These are phyloP conservation scores for Dysmachus trigonus DNA, from an alignment of 2,888 invertebrate genomes.

Conservation along the genomic window DNA sequence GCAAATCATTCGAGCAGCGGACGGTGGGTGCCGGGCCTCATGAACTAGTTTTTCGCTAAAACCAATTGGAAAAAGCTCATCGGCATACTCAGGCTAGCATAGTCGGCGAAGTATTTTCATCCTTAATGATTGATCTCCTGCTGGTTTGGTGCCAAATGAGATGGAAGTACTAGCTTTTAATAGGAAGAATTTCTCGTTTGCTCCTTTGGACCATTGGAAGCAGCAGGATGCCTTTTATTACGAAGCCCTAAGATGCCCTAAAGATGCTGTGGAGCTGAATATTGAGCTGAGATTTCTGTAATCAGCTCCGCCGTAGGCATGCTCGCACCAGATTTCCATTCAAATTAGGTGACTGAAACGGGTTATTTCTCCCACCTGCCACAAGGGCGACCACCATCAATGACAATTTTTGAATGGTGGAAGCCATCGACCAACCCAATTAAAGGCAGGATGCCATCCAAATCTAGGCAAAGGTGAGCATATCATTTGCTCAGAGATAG, in stretches of 20 bases:
- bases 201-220: constrained; percentile 17
- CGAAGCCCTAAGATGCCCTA: neutral
- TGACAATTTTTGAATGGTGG: neutral
- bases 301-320: constrained; percentile 3
- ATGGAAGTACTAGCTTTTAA: constrained; percentile 32
- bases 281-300: constrained; percentile 32
- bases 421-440: neutral
- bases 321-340: neutral
- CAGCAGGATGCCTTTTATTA: constrained; percentile 34
- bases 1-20: neutral
- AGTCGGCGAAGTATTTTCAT: constrained; percentile 5
- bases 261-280: neutral
- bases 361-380: neutral
- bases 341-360: constrained; percentile 8
- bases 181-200: constrained; percentile 18
- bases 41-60: constrained; percentile 14
- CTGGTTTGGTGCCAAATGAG: constrained; percentile 45
- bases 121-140: constrained; percentile 49
- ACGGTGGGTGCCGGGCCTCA: neutral
- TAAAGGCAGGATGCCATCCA: neutral
- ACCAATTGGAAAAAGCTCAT: neutral
- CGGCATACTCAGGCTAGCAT: neutral
- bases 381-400: neutral
- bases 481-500: neutral
- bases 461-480: neutral